Evolutionary conservation across 2,888 invertebrate genomes (phyloP), one percentile per base, ranked within the genome.

Genomic region (Villa cingulata): DNA sequence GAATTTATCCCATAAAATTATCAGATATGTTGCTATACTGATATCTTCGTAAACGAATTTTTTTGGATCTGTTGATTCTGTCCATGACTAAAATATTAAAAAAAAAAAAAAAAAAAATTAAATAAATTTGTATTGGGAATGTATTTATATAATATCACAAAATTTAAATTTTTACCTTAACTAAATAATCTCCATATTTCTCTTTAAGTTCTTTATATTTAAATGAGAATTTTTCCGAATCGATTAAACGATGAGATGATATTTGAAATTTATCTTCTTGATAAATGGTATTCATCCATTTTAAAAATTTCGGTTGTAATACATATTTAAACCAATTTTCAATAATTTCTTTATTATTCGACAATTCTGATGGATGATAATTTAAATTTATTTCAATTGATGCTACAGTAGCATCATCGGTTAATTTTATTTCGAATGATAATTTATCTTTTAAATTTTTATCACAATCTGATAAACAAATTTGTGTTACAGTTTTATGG

Each of bases 41-140:
- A 98, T 75, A 67, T 98, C 97, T 74, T 98, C 97, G 71, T 86
- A 91, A 1, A 98, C 88, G 73, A 86, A 95, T 68, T 97, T 98
- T 42, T 80, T 70, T 16, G 97, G 91, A 68, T 97, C 91, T 7
- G 97, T 97, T 52, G 78, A 82, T 70, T 94, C 92, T 6, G 86
- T 80, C 96, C 96, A 97, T 53, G 80, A 78, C 80, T 86, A 56
- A 41, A 71, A 68, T 45, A 43, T 52, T 23, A 45, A 50, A 19
- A 37, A 29, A 41, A 29, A 18, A 44, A 39, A 7, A 19, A 10
- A n/a, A 42, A 16, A 41, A 29, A 5, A 16, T 41, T 41, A 4
- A 17, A 18, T 44, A 37, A 16, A 17, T 6, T 15, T 23, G 36
- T 16, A 27, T 27, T 10, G 10, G 7, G 15, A 27, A n/a, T n/a